phyloP scores from a whole-genome alignment of 2,888 invertebrate species.

The Gerosis bhagava region DNA sequence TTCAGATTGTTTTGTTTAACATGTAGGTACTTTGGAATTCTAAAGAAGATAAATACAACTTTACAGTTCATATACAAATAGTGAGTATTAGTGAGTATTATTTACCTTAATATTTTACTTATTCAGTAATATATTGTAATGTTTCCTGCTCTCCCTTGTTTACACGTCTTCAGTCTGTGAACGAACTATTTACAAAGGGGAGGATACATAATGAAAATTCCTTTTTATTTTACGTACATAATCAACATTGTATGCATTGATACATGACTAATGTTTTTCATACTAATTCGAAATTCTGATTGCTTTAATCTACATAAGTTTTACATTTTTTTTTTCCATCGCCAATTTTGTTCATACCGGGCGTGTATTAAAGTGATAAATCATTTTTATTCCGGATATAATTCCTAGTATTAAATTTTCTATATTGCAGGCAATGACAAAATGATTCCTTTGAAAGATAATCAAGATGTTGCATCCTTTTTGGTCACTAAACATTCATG shows the following conservation, averaged over 20 bases:
- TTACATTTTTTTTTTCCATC: slow-evolving; percentile 1
- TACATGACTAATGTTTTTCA: no score
- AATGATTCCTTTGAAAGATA: slow-evolving; percentile 94
- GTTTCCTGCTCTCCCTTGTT: slow-evolving; percentile 57
- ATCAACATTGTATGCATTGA: no score
- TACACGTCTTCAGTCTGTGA: slow-evolving; percentile 70
- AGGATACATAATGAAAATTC: slow-evolving; percentile 49
- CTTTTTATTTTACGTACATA: neutral
- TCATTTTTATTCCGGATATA: slow-evolving; percentile 11
- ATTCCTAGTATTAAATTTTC: slow-evolving; percentile 12
- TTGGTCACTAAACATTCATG: slow-evolving; percentile 98
- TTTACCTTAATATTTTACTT: slow-evolving; percentile 14
- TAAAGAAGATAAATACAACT: slow-evolving; percentile 49
- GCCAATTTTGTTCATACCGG: slow-evolving; percentile 15
- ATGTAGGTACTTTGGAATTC: slow-evolving; percentile 60
- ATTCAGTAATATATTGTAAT: slow-evolving; percentile 36
- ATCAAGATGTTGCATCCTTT: slow-evolving; percentile 98
- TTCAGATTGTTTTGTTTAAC: slow-evolving; percentile 62
- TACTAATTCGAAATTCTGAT: no score
- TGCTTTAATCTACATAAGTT: no score
- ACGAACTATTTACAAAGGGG: slow-evolving; percentile 74
- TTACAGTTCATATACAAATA: slow-evolving; percentile 43
- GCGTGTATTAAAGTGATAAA: slow-evolving; percentile 11
- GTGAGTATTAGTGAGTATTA: no score
- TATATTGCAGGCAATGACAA: slow-evolving; percentile 78